phyloP scores from a whole-genome alignment of 2,113 vertebrate genomes.

The Corythoichthys haematopterus region DNA sequence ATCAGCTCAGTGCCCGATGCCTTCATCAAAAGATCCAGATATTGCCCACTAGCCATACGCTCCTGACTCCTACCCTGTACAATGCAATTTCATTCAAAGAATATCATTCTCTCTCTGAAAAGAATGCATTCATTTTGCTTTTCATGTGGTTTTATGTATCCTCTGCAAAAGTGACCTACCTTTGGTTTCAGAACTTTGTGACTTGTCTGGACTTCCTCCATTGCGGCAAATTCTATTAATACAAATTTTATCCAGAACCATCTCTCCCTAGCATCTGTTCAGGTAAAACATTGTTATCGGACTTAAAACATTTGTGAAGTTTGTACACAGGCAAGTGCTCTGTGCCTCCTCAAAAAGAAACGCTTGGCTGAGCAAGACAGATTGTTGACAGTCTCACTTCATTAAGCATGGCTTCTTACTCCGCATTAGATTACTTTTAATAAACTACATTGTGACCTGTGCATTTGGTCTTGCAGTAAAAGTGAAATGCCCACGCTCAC shows the following conservation, averaged over 20 bases:
- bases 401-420: slow-evolving; percentile 7
- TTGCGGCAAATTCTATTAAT: neutral
- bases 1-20: too few species aligned
- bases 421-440: slow-evolving; percentile 14
- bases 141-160: too few species aligned
- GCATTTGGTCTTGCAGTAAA: neutral
- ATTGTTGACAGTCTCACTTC: slow-evolving; percentile 8
- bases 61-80: too few species aligned
- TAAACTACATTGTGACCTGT: slow-evolving; percentile 17
- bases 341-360: neutral
- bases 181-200: neutral
- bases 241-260: neutral
- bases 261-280: neutral
- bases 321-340: neutral
- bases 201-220: neutral
- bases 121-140: neutral
- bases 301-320: neutral
- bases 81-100: neutral
- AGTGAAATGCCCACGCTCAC: neutral
- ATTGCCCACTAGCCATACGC: too few species aligned
- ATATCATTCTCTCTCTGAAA: neutral
- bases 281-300: neutral
- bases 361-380: neutral
- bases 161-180: too few species aligned
- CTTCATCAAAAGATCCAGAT: too few species aligned